Percentiles rank a stretch among this genome's conserved stretches.
These are phyloP conservation scores for Drosophila pullipes DNA, from an alignment of 2,888 invertebrate genomes.

Conservation along the genomic window DNA sequence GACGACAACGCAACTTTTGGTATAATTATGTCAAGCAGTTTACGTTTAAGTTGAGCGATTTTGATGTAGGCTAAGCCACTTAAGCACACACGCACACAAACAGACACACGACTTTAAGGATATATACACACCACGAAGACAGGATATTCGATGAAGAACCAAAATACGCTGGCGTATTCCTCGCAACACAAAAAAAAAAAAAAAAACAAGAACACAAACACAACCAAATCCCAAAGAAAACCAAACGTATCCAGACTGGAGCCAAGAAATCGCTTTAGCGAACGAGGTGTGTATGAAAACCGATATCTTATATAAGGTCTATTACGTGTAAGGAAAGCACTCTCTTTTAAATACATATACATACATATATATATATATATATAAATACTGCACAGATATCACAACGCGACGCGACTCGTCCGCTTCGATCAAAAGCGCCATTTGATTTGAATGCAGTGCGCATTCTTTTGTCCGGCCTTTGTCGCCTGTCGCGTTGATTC, in stretches of 20 bases:
- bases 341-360: not conserved
- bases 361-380: not conserved
- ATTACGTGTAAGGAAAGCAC: slow-evolving; percentile 32
- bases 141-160: slow-evolving; percentile 36
- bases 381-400: slow-evolving; percentile 12
- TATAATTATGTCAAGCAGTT: slow-evolving; percentile 53
- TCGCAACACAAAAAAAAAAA: slow-evolving; percentile 18
- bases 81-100: slow-evolving; percentile 26
- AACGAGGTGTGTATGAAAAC: slow-evolving; percentile 44
- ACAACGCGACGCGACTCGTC: slow-evolving; percentile 53
- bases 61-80: slow-evolving; percentile 52
- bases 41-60: slow-evolving; percentile 55
- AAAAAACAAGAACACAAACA: slow-evolving; percentile 19
- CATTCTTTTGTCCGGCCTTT: slow-evolving; percentile 74
- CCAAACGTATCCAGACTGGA: slow-evolving; percentile 28
- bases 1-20: slow-evolving; percentile 62
- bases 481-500: slow-evolving; percentile 50
- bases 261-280: slow-evolving; percentile 33
- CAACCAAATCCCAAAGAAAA: slow-evolving; percentile 31
- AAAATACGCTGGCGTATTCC: slow-evolving; percentile 48
- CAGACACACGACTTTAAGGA: slow-evolving; percentile 38
- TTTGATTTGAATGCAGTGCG: slow-evolving; percentile 74
- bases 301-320: slow-evolving; percentile 48
- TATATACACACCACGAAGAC: slow-evolving; percentile 18
- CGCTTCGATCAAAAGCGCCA: slow-evolving; percentile 74